Base-by-base conservation (phyloP, 1,140 invertebrate genomes). In the Pachyrhynchus sulphureomaculatus region DNA sequence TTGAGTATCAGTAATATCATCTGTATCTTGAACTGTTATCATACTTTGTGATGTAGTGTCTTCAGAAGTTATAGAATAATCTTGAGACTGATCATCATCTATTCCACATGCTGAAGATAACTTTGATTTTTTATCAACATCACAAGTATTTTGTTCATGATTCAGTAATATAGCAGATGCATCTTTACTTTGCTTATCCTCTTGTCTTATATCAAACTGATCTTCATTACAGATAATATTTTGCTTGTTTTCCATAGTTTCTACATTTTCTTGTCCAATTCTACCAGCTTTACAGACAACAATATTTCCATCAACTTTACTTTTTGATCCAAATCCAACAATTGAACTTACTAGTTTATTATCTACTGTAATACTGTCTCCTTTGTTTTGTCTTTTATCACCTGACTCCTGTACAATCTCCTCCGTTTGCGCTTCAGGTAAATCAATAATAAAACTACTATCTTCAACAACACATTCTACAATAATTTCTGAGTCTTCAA, bases 381-480 rank as follows among this genome's bases (percentile, higher is more conserved):
- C 12, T 10, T 4, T 24, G 18, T 29, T 29, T 6, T 9, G 12
- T 10, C 12, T 10, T 29, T 29, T 6, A 29, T 29, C 12, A 29
- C 6, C 26, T 9, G 6, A 29, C 1, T 9, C 26, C 12, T 29
- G 12, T 2, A 9, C 33, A 32, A 13, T 17, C 6, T 9, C 2
- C 10, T 49, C 24, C 4, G 12, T 13, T 4, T 33, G 12, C 15
- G 26, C 42, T 39, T 44, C 58, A 17, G 51, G 20, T 32, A 48
- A 15, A 10, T 36, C 42, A 39, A 62, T 53, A 32, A 62, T 62
- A 55, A 62, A 21, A 49, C 44, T 55, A 18, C 56, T 18, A 56
- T 62, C 60, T 17, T 62, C 60, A 48, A 62, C 52, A 39, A 62
- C 53, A 62, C 51, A 62, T 21, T 62, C 60, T 44, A 55, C 60